phyloP scores from a whole-genome alignment of 2,888 invertebrate species.

The Metellina segmentata region DNA sequence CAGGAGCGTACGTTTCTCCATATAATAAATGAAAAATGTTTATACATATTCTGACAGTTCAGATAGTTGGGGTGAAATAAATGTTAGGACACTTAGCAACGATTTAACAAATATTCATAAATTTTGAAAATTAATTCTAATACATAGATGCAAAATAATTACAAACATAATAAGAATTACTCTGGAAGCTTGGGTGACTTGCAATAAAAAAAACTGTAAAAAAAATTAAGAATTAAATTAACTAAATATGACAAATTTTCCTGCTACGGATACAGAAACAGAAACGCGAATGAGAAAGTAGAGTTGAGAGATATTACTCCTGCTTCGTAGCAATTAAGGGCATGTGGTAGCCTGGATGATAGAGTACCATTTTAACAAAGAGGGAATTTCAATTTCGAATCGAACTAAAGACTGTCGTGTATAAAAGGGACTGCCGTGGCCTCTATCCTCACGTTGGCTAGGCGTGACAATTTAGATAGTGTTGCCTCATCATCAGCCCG shows the following conservation, averaged over 20 bases:
- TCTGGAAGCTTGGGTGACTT: background rate
- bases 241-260: slow-evolving; percentile 37
- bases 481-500: too few species aligned
- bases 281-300: slow-evolving; percentile 57
- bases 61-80: background rate
- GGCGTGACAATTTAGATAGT: too few species aligned
- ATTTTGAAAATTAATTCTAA: background rate
- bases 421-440: too few species aligned
- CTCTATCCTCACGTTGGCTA: too few species aligned
- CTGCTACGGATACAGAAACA: slow-evolving; percentile 70
- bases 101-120: background rate
- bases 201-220: slow-evolving; percentile 5
- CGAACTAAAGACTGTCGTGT: too few species aligned
- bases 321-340: background rate
- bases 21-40: background rate
- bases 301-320: slow-evolving; percentile 48
- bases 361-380: too few species aligned
- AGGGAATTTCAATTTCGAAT: too few species aligned
- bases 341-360: too few species aligned
- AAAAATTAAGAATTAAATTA: slow-evolving; percentile 39
- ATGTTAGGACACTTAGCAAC: background rate
- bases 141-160: background rate
- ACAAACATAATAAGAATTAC: background rate
- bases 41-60: background rate
- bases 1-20: background rate